Conservation (phyloP, 2,888 invertebrate genomes). For the Drosophila fungiperda region DNA sequence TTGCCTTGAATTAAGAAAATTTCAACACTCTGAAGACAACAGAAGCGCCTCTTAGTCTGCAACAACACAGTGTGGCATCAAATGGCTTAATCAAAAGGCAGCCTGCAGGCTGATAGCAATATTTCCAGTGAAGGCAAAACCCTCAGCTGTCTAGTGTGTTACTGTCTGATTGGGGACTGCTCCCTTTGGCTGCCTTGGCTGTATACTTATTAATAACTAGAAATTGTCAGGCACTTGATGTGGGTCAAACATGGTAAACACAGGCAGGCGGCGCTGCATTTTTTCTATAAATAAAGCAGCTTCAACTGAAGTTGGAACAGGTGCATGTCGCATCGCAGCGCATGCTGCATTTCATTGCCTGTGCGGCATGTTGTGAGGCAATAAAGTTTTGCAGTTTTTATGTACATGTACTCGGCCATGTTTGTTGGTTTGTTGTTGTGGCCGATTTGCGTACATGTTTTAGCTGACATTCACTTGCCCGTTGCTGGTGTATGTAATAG, state of each 20-base stretch:
- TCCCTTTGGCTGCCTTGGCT: constrained; percentile 1
- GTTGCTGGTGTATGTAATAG: constrained; percentile 4
- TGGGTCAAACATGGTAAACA: constrained; percentile 71
- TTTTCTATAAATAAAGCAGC: constrained; percentile 62
- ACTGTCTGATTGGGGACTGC: constrained; percentile 11
- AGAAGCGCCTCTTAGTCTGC: not conserved
- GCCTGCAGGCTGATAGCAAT: constrained; percentile 59
- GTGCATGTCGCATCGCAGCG: constrained; percentile 54
- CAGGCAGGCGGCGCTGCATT: constrained; percentile 43
- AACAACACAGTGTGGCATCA: constrained; percentile 4
- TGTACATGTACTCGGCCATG: constrained; percentile 34
- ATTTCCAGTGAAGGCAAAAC: constrained; percentile 62
- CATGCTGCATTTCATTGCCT: not conserved
- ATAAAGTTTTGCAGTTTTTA: constrained; percentile 52
- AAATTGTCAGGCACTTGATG: constrained; percentile 75
- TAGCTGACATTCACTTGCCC: constrained; percentile 5
- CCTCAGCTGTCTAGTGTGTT: constrained; percentile 54
- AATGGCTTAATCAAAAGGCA: constrained; percentile 54
- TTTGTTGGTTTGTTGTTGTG: constrained; percentile 30
- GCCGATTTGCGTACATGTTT: constrained; percentile 44
- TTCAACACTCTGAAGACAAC: constrained; percentile 5
- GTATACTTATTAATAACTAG: constrained; percentile 66
- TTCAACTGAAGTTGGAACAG: constrained; percentile 71
- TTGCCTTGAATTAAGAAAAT: not conserved
- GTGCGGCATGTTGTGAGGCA: constrained; percentile 15